Percentiles rank a stretch among this genome's conserved stretches.
These are phyloP conservation scores for Gymnodraco acuticeps DNA, from an alignment of 2,797 vertebrate species.

Conservation along the genomic window DNA sequence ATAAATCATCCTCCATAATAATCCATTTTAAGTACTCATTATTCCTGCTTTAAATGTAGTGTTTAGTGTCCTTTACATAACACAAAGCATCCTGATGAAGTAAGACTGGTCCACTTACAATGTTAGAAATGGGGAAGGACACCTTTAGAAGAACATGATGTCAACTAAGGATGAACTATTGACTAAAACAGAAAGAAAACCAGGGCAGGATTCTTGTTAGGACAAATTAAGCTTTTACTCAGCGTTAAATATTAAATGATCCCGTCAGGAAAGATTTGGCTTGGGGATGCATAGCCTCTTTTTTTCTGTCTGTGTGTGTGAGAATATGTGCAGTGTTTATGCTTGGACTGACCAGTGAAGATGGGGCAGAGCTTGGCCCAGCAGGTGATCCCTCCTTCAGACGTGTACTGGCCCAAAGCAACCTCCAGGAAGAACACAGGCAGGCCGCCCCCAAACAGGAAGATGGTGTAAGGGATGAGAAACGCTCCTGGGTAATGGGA, in stretches of 20 bases:
- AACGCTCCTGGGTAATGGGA: slow-evolving; percentile 90
- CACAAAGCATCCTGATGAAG: slow-evolving; percentile 45
- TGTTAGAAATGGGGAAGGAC: too few relatives aligned
- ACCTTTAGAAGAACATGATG: slow-evolving; percentile 45
- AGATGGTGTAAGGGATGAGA: slow-evolving; percentile 99
- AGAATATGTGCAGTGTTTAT: neutral
- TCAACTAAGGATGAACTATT: slow-evolving; percentile 11
- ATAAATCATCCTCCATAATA: neutral
- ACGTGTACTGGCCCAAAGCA: slow-evolving; percentile 98
- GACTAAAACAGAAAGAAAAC: slow-evolving; percentile 37
- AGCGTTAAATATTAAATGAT: slow-evolving; percentile 40
- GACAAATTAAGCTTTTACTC: slow-evolving; percentile 43
- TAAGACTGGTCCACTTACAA: slow-evolving; percentile 34
- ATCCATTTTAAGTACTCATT: neutral
- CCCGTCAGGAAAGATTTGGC: slow-evolving; percentile 14
- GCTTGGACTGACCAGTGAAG: slow-evolving; percentile 92
- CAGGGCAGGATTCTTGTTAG: slow-evolving; percentile 21
- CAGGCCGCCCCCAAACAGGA: slow-evolving; percentile 97
- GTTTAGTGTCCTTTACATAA: slow-evolving; percentile 34
- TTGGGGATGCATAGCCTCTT: neutral
- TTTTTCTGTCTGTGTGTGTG: neutral
- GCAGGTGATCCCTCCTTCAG: slow-evolving; percentile 98
- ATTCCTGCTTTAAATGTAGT: slow-evolving; percentile 19
- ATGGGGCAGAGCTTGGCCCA: slow-evolving; percentile 99
- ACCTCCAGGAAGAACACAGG: slow-evolving; percentile 99